Evolutionary conservation across 2,888 invertebrate genomes (phyloP).

Genomic region (Drosophila acutilabella): DNA sequence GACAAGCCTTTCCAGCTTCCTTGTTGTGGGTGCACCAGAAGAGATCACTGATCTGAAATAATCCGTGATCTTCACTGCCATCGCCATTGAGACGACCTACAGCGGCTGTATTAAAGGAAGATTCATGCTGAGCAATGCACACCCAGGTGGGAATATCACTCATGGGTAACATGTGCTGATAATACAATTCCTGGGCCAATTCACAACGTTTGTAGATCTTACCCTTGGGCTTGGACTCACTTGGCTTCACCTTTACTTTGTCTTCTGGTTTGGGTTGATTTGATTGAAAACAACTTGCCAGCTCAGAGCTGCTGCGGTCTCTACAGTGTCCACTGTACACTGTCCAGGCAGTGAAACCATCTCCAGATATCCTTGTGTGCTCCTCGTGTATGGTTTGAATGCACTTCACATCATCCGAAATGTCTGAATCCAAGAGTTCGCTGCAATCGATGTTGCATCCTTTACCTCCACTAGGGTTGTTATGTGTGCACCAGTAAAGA

Average conservation of each 20-base stretch:
- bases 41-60: conserved; percentile 90
- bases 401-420: conserved; percentile 88
- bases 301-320: conserved; percentile 80
- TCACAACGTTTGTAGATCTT: conserved; percentile 89
- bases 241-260: neutral
- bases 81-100: conserved; percentile 84
- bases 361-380: conserved; percentile 88
- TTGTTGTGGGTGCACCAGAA: conserved; percentile 88
- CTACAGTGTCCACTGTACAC: conserved; percentile 89
- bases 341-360: conserved; percentile 91
- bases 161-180: conserved; percentile 86
- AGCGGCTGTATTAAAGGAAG: conserved; percentile 89
- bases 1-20: conserved; percentile 88
- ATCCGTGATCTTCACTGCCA: conserved; percentile 89
- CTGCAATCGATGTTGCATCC: conserved; percentile 88
- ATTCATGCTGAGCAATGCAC: conserved; percentile 90
- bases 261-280: conserved; percentile 63
- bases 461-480: conserved; percentile 84
- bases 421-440: conserved; percentile 89
- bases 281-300: conserved; percentile 68
- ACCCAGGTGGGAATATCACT: conserved; percentile 88
- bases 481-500: conserved; percentile 89
- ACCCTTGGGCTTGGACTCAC: conserved; percentile 36
- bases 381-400: conserved; percentile 88
- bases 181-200: conserved; percentile 88